Evolutionary conservation across 2,797 vertebrate species (phyloP).

Genomic region (Cyprinella venusta): DNA sequence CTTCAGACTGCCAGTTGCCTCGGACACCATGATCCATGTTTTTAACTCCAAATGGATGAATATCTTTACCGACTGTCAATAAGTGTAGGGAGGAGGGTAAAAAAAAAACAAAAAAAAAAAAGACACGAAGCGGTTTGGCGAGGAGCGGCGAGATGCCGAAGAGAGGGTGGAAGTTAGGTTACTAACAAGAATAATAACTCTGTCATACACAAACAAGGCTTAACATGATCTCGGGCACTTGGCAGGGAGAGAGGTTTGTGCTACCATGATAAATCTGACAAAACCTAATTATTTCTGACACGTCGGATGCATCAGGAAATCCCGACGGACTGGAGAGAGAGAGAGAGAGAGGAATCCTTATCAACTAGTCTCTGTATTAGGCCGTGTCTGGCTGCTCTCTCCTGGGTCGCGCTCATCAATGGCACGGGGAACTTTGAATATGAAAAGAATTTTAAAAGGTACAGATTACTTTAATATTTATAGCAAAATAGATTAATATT

Average conservation of each 20-base stretch:
- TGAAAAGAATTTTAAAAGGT: constrained; percentile 99
- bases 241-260: constrained; percentile 94
- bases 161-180: constrained; percentile 86
- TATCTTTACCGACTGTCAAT: constrained; percentile 99
- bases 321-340: constrained; percentile 78
- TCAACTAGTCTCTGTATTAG: constrained; percentile 95
- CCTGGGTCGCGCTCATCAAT: constrained; percentile 92
- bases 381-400: constrained; percentile 92
- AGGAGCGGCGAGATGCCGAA: constrained; percentile 61
- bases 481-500: constrained; percentile 97
- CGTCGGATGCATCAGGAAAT: constrained; percentile 99
- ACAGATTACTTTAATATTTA: constrained; percentile 99
- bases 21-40: constrained; percentile 99
- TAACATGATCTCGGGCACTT: constrained; percentile 94
- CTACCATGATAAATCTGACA: constrained; percentile 99
- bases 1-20: constrained; percentile 96
- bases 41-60: constrained; percentile 99
- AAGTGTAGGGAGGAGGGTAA: constrained; percentile 82
- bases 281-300: constrained; percentile 99
- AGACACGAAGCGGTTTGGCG: constrained; percentile 20
- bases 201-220: constrained; percentile 99
- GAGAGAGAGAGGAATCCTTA: constrained; percentile 80
- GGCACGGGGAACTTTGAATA: constrained; percentile 89
- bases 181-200: constrained; percentile 99
- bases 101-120: background rate